Evolutionary conservation across 2,888 invertebrate species (phyloP).

Genomic region (Caenorhabditis sp.): DNA sequence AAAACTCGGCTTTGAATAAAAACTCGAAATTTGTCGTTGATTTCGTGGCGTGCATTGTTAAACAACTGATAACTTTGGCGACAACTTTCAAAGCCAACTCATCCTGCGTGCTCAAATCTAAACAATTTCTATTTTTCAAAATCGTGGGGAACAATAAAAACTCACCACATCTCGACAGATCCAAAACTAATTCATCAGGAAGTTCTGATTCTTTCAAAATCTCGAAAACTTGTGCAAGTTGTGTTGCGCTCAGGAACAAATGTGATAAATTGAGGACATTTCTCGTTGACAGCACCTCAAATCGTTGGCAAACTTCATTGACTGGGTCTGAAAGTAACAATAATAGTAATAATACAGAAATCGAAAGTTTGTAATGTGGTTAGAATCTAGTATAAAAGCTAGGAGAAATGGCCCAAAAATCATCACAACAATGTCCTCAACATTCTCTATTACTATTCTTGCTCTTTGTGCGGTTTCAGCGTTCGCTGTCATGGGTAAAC

Average conservation of each 20-base stretch:
- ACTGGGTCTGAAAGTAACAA: slow-evolving; percentile 16
- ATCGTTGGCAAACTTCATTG: slow-evolving; percentile 14
- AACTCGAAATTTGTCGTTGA: neutral
- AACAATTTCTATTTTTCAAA: neutral
- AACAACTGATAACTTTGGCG: too few relatives aligned
- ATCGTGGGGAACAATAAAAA: too few relatives aligned
- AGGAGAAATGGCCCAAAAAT: neutral
- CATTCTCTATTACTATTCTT: slow-evolving; percentile 18
- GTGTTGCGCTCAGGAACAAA: neutral
- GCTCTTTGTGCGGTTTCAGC: slow-evolving; percentile 26
- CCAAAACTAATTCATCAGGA: neutral
- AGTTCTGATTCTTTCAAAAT: neutral
- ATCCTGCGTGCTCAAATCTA: neutral
- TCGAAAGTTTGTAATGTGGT: slow-evolving; percentile 2
- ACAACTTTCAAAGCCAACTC: neutral
- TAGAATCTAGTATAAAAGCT: neutral
- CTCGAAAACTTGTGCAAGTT: neutral
- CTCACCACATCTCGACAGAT: slow-evolving; percentile 1
- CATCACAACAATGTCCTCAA: neutral
- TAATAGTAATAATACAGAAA: neutral
- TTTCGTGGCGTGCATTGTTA: neutral
- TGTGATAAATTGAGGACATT: slow-evolving; percentile 11
- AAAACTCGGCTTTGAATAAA: neutral
- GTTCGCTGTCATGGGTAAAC: slow-evolving; percentile 29
- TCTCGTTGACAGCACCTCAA: slow-evolving; percentile 7